Evolutionary conservation across 2,797 vertebrate species (phyloP), one percentile per base, ranked within the genome.

Genomic region (Alectoris magna): DNA sequence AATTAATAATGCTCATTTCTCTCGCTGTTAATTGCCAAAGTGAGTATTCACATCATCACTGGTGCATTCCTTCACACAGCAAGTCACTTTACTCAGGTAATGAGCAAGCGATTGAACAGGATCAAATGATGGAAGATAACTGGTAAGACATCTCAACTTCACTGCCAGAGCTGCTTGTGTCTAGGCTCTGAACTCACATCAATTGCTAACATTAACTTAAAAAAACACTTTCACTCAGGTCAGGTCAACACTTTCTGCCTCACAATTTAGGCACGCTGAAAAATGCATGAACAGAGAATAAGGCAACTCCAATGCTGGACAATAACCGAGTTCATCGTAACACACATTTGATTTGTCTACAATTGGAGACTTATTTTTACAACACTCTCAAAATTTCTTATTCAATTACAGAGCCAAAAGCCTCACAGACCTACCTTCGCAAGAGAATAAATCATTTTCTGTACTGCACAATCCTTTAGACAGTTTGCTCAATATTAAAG

Each of bases 91-190:
- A 29, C 66, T 36, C 34, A 71, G 18, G 29, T 18, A 68, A 46
- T 1, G 51, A 23, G 9, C 5, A 48, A 78, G 55, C 0, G 1
- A 59, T 0, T 24, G 39, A 86, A 67, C 3, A 51, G 29, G 22
- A 86, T 9, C 39, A 63, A 41, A 29, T 9, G 18, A 55, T 2
- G 29, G 70, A n/a, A 84, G n/a, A 39, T 63, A 72, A 87, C 3
- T 24, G 51, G 19, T 23, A 27, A 64, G 18, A 53, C 5, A 36
- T 7, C 29, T 1, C 9, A 11, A 4, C 38, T 51, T 46, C 68
- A 46, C 16, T 46, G 68, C 70, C 78, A 39, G 31, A 74, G 46
- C 55, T 38, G 24, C 70, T 74, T 70, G 11, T 8, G 34, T 36
- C 73, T n/a, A 1, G 0, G 44, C 81, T 75, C 81, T 43, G 2